Conservation (phyloP, 2,797 vertebrate genomes). For the Sebastes minor region DNA sequence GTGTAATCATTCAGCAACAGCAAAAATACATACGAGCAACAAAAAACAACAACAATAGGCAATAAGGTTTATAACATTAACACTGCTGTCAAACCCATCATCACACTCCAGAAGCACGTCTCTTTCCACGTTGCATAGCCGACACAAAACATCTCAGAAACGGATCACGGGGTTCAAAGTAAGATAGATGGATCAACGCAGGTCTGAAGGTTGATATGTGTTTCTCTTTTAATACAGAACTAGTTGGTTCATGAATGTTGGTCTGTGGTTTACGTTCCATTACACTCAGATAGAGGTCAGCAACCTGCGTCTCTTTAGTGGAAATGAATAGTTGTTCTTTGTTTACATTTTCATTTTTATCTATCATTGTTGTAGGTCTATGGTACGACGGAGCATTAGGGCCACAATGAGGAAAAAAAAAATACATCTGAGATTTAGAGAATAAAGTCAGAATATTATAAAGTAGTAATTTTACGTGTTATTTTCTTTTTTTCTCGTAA, state of each 20-base stretch:
- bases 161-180: constrained; percentile 22
- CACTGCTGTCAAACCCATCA: constrained; percentile 35
- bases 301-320: too few relatives aligned
- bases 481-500: too few relatives aligned
- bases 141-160: constrained; percentile 60
- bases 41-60: background rate
- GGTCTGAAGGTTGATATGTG: constrained; percentile 37
- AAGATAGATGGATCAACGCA: constrained; percentile 15
- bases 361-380: too few relatives aligned
- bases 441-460: too few relatives aligned
- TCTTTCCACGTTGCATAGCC: constrained; percentile 75
- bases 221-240: constrained; percentile 22
- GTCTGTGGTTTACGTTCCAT: background rate
- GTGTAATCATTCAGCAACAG: constrained; percentile 52
- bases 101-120: constrained; percentile 48
- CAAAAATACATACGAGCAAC: constrained; percentile 66
- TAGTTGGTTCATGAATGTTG: constrained; percentile 18
- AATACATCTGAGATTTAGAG: too few relatives aligned
- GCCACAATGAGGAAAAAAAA: too few relatives aligned
- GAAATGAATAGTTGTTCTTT: too few relatives aligned
- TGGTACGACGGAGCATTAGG: too few relatives aligned
- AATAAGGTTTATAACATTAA: constrained; percentile 42
- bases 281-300: background rate
- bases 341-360: too few relatives aligned
- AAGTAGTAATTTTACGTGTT: too few relatives aligned